Evolutionary conservation across 2,113 vertebrate genomes (phyloP).

Genomic region (Camelus dromedarius): DNA sequence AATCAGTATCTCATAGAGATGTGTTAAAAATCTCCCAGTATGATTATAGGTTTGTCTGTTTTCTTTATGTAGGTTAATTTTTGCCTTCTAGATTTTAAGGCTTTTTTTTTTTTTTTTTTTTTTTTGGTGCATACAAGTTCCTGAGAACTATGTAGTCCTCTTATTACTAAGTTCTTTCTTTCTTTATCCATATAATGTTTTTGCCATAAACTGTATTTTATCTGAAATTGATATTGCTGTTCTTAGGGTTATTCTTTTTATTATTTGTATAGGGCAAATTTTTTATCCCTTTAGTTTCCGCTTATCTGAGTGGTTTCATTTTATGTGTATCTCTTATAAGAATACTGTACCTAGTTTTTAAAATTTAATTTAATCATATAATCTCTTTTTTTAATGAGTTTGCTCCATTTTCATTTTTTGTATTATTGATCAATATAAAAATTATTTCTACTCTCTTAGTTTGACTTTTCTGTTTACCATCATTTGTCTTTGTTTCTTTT

Average conservation of each 20-base stretch:
- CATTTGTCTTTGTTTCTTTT: background rate
- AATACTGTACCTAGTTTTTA: background rate
- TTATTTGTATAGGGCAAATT: background rate
- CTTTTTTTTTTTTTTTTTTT: background rate
- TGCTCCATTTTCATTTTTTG: background rate
- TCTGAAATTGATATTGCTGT: background rate
- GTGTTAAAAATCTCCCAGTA: background rate
- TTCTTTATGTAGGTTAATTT: background rate
- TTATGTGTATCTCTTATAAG: background rate
- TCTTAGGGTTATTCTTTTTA: background rate
- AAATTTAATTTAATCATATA: background rate
- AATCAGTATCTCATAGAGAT: background rate
- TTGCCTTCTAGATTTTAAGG: background rate
- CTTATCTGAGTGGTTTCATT: background rate
- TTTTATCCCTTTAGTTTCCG: background rate
- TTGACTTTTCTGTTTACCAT: background rate
- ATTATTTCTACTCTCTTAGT: background rate
- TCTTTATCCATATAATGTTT: background rate
- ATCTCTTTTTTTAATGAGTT: background rate
- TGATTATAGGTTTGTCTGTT: background rate
- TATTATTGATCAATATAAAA: background rate
- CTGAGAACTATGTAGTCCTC: background rate
- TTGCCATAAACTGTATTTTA: background rate
- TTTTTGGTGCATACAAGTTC: background rate
- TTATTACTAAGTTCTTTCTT: background rate